Conservation (phyloP, 2,797 vertebrate species). For the Siniperca undulata region DNA sequence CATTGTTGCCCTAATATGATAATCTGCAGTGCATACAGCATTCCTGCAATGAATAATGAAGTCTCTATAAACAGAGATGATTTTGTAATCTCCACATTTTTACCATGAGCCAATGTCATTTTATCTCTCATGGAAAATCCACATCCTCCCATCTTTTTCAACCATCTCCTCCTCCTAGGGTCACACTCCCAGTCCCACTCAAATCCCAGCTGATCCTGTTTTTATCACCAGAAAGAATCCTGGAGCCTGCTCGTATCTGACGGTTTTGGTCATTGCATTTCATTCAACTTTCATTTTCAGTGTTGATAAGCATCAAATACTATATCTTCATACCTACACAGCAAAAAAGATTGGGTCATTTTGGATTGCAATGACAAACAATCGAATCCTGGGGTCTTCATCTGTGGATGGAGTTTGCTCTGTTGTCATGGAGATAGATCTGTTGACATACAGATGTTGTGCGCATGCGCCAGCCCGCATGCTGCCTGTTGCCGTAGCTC, state of each 20-base stretch:
- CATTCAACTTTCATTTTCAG: conserved; percentile 31
- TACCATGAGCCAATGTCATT: conserved; percentile 15
- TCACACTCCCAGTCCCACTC: conserved; percentile 38
- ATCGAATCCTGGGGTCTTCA: conserved; percentile 7
- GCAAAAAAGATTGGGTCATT: conserved; percentile 6
- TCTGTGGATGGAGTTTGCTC: not conserved
- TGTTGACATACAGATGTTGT: not conserved
- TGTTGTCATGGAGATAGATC: not conserved
- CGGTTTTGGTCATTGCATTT: conserved; percentile 34
- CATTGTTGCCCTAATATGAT: conserved; percentile 26
- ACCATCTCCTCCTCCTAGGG: conserved; percentile 34
- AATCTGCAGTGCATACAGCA: conserved; percentile 1
- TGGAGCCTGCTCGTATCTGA: conserved; percentile 53
- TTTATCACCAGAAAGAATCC: conserved; percentile 57
- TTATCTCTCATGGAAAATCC: conserved; percentile 52
- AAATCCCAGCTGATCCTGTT: conserved; percentile 47
- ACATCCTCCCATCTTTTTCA: conserved; percentile 34
- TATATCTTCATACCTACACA: conserved; percentile 16
- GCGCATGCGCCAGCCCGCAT: too few species aligned
- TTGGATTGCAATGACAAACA: not conserved
- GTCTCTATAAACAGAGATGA: conserved; percentile 7
- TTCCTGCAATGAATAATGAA: conserved; percentile 15
- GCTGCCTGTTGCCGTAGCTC: too few species aligned
- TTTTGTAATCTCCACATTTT: conserved; percentile 24
- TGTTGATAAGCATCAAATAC: conserved; percentile 52